These are phyloP conservation scores for Sepioteuthis lessoniana DNA, from an alignment of 2,888 invertebrate genomes.

Conservation along the genomic window DNA sequence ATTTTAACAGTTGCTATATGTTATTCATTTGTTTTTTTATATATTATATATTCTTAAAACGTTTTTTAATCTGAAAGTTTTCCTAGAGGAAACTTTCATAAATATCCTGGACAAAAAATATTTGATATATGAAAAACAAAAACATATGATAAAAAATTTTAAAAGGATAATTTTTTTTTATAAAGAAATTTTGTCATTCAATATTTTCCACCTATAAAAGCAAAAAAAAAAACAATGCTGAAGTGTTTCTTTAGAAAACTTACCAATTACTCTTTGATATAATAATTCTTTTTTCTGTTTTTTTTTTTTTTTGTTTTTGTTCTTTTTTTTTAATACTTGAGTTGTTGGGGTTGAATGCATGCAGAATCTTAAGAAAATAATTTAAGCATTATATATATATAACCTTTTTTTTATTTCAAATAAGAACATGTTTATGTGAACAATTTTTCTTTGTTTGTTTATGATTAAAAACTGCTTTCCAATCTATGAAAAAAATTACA, in stretches of 20 bases:
- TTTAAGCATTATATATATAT: background rate
- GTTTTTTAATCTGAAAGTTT: background rate
- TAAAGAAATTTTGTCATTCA: background rate
- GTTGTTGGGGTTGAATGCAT: background rate
- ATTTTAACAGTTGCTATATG: background rate
- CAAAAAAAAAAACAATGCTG: background rate
- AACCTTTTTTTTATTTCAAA: too few relatives aligned
- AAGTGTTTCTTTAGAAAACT: background rate
- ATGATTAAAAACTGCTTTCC: background rate
- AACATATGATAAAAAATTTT: too few relatives aligned
- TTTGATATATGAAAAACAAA: too few relatives aligned
- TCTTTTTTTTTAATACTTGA: background rate
- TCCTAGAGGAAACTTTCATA: background rate
- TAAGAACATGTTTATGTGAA: background rate
- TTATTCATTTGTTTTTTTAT: background rate
- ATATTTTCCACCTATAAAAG: background rate
- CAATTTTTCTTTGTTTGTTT: background rate
- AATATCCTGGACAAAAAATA: too few relatives aligned
- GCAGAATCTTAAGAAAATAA: background rate
- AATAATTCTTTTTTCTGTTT: background rate
- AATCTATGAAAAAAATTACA: background rate
- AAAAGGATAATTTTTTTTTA: too few relatives aligned
- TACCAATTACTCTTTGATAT: constrained; percentile 8
- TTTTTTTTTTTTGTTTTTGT: background rate
- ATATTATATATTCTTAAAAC: background rate